A percentile compares a stretch with the other conserved stretches of the same genome.
phyloP scores from a whole-genome alignment of 2,797 vertebrate genomes.

The Lycodopsis pacificus region DNA sequence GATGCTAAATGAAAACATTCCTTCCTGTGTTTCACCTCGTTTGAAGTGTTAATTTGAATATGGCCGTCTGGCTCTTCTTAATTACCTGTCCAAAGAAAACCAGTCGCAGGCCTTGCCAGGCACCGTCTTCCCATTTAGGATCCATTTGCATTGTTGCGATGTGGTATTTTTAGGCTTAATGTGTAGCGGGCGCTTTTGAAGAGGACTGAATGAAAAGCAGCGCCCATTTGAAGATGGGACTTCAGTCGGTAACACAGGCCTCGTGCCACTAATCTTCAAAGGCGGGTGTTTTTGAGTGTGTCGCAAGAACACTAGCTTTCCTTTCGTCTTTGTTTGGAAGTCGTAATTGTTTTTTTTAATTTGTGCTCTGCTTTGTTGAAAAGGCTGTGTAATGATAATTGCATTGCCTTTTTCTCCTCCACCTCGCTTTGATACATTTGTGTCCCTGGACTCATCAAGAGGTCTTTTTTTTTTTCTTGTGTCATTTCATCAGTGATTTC shows the following conservation, averaged over 20 bases:
- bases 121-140: conserved; percentile 32
- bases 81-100: conserved; percentile 54
- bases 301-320: conserved; percentile 60
- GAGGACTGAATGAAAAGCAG: conserved; percentile 67
- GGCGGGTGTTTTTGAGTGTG: conserved; percentile 49
- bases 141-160: conserved; percentile 47
- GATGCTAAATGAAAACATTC: conserved; percentile 16
- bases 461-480: background rate
- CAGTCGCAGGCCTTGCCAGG: conserved; percentile 25
- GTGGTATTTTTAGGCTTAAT: conserved; percentile 67
- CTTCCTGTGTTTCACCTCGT: conserved; percentile 4
- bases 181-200: conserved; percentile 73
- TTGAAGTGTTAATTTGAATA: conserved; percentile 39
- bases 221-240: conserved; percentile 69
- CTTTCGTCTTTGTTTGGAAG: conserved; percentile 68
- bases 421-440: conserved; percentile 63
- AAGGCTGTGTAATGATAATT: conserved; percentile 84
- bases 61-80: conserved; percentile 29
- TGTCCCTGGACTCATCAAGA: conserved; percentile 49
- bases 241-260: conserved; percentile 73
- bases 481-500: conserved; percentile 46
- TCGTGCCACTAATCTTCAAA: conserved; percentile 78
- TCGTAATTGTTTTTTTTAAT: conserved; percentile 83
- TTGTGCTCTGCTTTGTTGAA: conserved; percentile 78
- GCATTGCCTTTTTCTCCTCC: conserved; percentile 57